Evolutionary conservation across 2,113 vertebrate species (phyloP).

Genomic region (Indicator indicator): DNA sequence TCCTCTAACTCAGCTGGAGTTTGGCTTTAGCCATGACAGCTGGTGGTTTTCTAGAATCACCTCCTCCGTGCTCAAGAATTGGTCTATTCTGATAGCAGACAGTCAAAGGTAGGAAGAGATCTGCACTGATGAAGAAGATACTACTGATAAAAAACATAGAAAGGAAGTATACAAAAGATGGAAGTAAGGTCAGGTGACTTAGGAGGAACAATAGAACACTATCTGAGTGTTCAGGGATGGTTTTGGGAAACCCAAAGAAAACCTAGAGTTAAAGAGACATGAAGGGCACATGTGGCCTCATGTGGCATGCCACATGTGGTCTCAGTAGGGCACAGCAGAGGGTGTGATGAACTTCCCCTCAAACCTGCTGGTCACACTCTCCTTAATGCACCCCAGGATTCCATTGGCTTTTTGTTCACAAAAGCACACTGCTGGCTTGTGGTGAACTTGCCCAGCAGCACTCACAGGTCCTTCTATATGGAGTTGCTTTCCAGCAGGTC

Average conservation of each 20-base stretch:
- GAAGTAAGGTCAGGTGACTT: background rate
- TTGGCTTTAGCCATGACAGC: background rate
- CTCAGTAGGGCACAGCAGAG: no score
- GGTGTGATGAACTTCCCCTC: no score
- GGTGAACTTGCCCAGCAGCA: no score
- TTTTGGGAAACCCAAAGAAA: background rate
- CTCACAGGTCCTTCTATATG: no score
- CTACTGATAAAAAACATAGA: background rate
- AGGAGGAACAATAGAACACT: background rate
- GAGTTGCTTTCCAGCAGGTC: no score
- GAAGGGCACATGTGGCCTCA: background rate
- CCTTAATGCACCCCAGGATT: no score
- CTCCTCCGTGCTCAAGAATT: background rate
- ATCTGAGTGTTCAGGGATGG: background rate
- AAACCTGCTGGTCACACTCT: no score
- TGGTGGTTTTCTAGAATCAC: background rate
- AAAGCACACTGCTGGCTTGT: no score
- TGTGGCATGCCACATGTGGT: no score
- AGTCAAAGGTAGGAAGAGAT: background rate
- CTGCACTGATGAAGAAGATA: background rate
- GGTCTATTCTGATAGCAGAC: background rate
- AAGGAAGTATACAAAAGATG: background rate
- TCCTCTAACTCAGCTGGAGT: background rate
- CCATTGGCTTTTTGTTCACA: no score
- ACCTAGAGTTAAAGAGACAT: background rate